Percentiles rank a stretch among this genome's conserved stretches.
phyloP scores from a whole-genome alignment of 2,113 vertebrate genomes.

The Romanogobio albipinnatus region DNA sequence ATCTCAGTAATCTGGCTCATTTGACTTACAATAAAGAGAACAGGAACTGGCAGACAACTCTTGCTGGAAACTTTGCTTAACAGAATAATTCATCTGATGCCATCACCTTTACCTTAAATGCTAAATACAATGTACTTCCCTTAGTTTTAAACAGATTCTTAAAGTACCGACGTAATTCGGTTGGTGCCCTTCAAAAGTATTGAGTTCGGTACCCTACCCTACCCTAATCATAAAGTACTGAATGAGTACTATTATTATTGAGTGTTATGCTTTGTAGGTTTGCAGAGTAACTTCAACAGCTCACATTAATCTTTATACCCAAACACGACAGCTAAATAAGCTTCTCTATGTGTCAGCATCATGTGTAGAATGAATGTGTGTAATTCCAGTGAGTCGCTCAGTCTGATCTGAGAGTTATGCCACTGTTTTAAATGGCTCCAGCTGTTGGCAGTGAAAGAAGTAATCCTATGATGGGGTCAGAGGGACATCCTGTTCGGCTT shows the following conservation, averaged over 20 bases:
- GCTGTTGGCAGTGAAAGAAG: slow-evolving; percentile 28
- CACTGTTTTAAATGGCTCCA: slow-evolving; percentile 30
- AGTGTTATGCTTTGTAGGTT: neutral
- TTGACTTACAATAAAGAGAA: no score
- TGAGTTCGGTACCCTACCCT: no score
- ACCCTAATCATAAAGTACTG: neutral
- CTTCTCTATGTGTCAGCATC: neutral
- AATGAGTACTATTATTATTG: neutral
- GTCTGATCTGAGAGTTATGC: neutral
- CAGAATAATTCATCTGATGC: no score
- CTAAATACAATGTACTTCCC: no score
- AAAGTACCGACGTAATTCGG: no score
- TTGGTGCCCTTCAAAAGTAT: no score
- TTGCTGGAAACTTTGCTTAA: no score
- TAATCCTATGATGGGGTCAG: slow-evolving; percentile 33
- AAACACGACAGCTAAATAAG: slow-evolving; percentile 5
- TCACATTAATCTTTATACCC: neutral
- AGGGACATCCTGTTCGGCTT: slow-evolving; percentile 10
- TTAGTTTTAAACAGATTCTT: no score
- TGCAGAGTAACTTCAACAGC: neutral
- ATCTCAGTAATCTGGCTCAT: no score
- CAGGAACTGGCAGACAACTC: no score
- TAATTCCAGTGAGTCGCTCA: neutral
- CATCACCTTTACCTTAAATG: no score
- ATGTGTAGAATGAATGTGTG: no score